Base-by-base conservation (phyloP, 2,888 invertebrate species). In the Lagria hirta region DNA sequence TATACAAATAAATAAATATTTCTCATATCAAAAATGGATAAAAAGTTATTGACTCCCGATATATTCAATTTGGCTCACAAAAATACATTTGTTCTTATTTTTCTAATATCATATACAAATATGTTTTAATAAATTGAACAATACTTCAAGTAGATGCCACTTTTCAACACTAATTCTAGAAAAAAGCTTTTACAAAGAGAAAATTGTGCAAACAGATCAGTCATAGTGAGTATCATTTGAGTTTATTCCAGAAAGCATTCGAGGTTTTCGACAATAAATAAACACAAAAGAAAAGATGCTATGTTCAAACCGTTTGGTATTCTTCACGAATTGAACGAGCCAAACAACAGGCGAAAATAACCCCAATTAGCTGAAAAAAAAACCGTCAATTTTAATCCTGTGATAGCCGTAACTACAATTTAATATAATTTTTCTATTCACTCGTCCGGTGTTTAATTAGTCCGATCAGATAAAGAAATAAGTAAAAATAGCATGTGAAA, bases 281-380 rank as follows among this genome's bases (percentile, higher is more conserved):
- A 21, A 37, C 28, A 21, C 28, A 28, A 16, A 18, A 21, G 8
- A 18, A 6, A 18, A 8, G 8, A n/a, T n/a, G n/a, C 14, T 0
- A 12, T 10, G 17, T 30, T 67, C 68, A 71, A 44, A 72, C 71
- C 29, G 87, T 88, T 74, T 94, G 89, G 74, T 94, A 95, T 70
- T 91, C 92, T 71, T 86, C 87, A 68, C 90, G 88, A 69, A 97
- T 92, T 58, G 92, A 89, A 64, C 92, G 84, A 55, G 91, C 94
- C 72, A 97, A 77, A 69, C 89, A 90, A 77, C 95, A 96, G 16
- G 96, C 91, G 70, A 93, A 94, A 51, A 91, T 76, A 38, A 95
- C 87, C 30, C 94, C 95, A 61, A 95, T 76, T 32, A 95, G 75
- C 90, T 90, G 78, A 52, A 83, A 72, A 46, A 62, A 52, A 59